A percentile compares a stretch with the other conserved stretches of the same genome.
These are phyloP conservation scores for Florisuga fusca DNA, from an alignment of 2,797 vertebrate species.

Conservation along the genomic window DNA sequence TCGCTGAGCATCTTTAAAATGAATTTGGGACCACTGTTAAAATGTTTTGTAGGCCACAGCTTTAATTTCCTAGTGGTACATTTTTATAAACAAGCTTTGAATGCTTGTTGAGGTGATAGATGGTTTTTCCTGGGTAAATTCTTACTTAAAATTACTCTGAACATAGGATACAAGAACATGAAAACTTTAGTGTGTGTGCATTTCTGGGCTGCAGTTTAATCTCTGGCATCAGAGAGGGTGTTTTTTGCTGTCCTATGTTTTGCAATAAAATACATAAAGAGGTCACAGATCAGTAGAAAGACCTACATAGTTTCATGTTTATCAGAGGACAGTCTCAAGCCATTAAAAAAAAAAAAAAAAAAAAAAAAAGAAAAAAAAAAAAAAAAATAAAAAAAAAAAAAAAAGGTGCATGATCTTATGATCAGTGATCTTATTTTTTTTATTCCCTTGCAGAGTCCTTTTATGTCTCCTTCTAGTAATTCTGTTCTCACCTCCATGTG, in stretches of 20 bases:
- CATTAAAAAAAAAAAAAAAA: background rate
- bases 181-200: background rate
- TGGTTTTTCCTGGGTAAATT: background rate
- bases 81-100: background rate
- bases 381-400: background rate
- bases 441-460: background rate
- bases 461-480: background rate
- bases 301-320: background rate
- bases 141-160: background rate
- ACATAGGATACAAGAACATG: background rate
- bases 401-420: fast-evolving
- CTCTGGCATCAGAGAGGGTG: background rate
- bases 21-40: background rate
- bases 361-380: background rate
- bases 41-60: fast-evolving
- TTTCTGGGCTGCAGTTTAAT: background rate
- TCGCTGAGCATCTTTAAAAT: background rate
- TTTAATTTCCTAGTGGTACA: background rate
- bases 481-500: background rate
- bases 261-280: background rate
- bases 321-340: background rate
- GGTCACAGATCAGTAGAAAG: background rate
- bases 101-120: background rate
- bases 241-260: background rate
- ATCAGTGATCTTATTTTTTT: background rate